Conservation (phyloP, 2,113 vertebrate genomes). For the Poicephalus meyeri region DNA sequence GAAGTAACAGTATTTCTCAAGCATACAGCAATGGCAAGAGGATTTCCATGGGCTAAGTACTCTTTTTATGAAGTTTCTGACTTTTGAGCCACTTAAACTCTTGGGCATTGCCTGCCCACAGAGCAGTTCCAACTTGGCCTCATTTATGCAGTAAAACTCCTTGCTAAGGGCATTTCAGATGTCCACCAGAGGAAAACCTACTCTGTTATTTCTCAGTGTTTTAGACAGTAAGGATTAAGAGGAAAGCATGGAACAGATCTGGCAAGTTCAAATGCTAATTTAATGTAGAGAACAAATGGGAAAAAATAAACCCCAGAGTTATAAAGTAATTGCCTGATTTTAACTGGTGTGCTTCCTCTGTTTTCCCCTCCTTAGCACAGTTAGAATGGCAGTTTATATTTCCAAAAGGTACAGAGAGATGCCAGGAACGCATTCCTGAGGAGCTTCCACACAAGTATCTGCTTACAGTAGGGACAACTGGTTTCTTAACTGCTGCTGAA, state of each 20-base stretch:
- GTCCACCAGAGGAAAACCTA: not conserved
- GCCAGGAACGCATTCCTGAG: not conserved
- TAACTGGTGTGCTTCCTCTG: not conserved
- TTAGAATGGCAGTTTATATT: not conserved
- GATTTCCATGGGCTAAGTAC: not conserved
- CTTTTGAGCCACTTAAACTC: not conserved
- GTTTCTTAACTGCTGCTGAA: not conserved
- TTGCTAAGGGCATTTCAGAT: not conserved
- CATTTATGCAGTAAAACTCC: not conserved
- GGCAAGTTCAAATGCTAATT: not conserved
- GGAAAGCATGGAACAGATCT: slow-evolving; percentile 11
- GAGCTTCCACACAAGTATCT: not conserved
- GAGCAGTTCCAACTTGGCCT: not conserved
- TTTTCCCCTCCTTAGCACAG: not conserved
- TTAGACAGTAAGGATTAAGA: not conserved
- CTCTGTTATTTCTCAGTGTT: not conserved
- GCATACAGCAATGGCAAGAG: not conserved
- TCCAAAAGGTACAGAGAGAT: not conserved
- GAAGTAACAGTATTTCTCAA: not conserved
- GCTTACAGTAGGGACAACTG: not conserved
- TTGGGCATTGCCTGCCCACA: not conserved
- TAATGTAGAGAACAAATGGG: not conserved
- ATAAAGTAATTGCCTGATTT: slow-evolving; percentile 6
- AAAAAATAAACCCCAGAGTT: slow-evolving; percentile 10
- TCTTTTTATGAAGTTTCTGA: not conserved